Evolutionary conservation across 2,888 invertebrate genomes (phyloP).

Genomic region (Monoplex corrugatus): DNA sequence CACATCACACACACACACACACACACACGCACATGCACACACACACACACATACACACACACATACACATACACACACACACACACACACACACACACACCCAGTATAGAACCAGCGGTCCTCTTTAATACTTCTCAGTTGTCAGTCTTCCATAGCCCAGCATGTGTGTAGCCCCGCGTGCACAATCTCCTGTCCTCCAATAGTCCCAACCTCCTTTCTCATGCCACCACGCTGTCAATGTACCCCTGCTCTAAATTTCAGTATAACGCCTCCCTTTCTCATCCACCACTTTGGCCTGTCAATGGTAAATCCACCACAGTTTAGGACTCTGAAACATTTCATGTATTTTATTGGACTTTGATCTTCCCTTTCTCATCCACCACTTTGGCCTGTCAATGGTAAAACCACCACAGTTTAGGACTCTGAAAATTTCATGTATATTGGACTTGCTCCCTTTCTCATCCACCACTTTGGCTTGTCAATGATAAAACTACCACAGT

Average conservation of each 20-base stretch:
- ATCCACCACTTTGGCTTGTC: conserved; percentile 85
- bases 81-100: conserved; percentile 80
- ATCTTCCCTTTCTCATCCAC: conserved; percentile 86
- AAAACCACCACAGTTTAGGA: too few relatives aligned
- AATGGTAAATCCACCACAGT: conserved; percentile 58
- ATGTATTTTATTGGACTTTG: too few relatives aligned
- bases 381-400: conserved; percentile 81
- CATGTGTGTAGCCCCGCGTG: conserved; percentile 90
- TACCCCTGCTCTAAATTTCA: too few relatives aligned
- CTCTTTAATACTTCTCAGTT: conserved; percentile 87
- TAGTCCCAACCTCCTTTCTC: conserved; percentile 87
- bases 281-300: conserved; percentile 85
- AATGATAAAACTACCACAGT: conserved; percentile 59
- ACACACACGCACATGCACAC: background rate
- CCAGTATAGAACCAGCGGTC: conserved; percentile 92
- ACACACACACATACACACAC: background rate
- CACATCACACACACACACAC: too few relatives aligned
- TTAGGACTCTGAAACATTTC: too few relatives aligned
- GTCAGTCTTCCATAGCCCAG: conserved; percentile 89
- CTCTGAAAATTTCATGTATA: too few relatives aligned
- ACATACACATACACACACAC: background rate
- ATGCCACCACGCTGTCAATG: too few relatives aligned
- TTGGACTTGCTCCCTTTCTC: too few relatives aligned
- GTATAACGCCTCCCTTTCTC: too few relatives aligned
- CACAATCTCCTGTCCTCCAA: conserved; percentile 90